These are phyloP conservation scores for Macrotis lagotis DNA, from an alignment of 2,113 vertebrate genomes.

Conservation along the genomic window DNA sequence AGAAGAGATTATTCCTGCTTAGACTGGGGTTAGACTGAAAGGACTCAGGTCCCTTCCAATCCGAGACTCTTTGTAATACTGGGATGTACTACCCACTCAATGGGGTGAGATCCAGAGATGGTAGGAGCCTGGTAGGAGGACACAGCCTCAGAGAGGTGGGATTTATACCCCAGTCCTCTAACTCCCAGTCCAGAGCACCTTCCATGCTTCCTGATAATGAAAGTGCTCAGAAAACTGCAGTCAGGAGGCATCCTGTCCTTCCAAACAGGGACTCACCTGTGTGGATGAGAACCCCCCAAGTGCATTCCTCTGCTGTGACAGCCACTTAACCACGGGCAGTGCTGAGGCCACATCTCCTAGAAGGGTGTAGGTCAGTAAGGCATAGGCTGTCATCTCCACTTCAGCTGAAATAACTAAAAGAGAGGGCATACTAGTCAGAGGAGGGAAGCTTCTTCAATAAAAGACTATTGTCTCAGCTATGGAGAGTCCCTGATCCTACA, in stretches of 20 bases:
- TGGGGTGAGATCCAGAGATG: neutral
- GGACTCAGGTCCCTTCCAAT: neutral
- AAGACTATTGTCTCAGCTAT: neutral
- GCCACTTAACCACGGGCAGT: conserved; percentile 94
- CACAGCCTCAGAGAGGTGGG: neutral
- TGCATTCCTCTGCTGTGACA: conserved; percentile 93
- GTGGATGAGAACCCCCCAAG: conserved; percentile 95
- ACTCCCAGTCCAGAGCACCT: neutral
- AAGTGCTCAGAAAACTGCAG: neutral
- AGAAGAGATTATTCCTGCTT: neutral
- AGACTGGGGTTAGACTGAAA: neutral
- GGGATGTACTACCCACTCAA: neutral
- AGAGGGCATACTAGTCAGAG: neutral
- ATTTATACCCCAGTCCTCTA: neutral
- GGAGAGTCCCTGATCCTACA: too few relatives aligned
- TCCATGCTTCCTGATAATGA: accelerated
- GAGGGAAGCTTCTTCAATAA: too few relatives aligned
- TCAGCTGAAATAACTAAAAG: conserved; percentile 92
- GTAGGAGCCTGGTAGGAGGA: too few relatives aligned
- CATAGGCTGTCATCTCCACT: conserved; percentile 95
- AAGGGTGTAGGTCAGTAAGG: conserved; percentile 91
- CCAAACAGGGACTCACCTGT: conserved; percentile 83
- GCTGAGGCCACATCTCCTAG: conserved; percentile 92
- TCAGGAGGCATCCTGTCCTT: neutral
- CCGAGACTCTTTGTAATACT: neutral